A percentile compares a stretch with the other conserved stretches of the same genome.
phyloP scores from a whole-genome alignment of 2,797 vertebrate species.

The Petrocephalus sullivani region DNA sequence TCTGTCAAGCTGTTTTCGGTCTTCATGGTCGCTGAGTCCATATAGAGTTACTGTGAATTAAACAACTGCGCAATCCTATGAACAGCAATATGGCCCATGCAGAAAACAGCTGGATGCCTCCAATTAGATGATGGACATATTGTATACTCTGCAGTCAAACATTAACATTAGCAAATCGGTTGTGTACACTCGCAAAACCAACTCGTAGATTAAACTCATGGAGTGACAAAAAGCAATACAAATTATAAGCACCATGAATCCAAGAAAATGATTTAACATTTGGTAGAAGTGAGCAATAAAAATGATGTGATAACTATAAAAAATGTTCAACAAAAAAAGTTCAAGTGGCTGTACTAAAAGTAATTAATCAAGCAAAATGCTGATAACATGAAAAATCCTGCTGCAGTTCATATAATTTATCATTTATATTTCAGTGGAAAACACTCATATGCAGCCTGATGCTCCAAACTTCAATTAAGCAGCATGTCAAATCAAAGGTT shows the following conservation, averaged over 20 bases:
- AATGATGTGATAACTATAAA: constrained; percentile 10
- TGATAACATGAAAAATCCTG: neutral
- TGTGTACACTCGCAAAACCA: neutral
- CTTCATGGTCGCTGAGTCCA: neutral
- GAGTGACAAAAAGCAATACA: neutral
- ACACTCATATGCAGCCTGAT: neutral
- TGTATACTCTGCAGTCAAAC: neutral
- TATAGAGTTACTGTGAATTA: neutral
- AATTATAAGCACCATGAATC: neutral
- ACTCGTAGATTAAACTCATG: constrained; percentile 3
- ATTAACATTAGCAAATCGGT: neutral
- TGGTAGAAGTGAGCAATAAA: neutral
- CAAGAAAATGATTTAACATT: neutral
- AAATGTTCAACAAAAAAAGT: constrained; percentile 15
- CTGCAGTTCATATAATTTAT: neutral
- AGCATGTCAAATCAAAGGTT: neutral
- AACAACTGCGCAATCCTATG: neutral
- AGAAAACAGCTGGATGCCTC: constrained; percentile 6
- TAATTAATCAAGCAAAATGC: constrained; percentile 20
- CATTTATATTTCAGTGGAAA: constrained; percentile 7
- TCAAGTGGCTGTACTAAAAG: constrained; percentile 2
- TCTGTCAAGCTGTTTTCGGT: constrained; percentile 3
- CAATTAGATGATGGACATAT: constrained; percentile 12
- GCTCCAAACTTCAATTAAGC: neutral
- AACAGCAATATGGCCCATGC: neutral